Conservation (phyloP, 1,140 invertebrate genomes). For the Maniola jurtina region DNA sequence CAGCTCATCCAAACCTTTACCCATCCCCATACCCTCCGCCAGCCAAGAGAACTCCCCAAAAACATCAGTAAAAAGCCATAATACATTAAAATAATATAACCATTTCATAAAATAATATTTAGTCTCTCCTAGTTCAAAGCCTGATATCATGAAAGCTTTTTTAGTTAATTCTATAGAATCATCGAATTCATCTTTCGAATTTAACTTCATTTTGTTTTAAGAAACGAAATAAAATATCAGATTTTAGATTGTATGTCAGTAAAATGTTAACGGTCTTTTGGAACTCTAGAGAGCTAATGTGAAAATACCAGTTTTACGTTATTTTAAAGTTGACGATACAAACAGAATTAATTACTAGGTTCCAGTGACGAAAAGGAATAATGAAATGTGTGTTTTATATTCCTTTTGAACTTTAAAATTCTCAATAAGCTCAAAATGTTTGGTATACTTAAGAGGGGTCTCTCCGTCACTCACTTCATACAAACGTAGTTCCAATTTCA, state of each 20-base stretch:
- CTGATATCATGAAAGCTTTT: constrained; percentile 11
- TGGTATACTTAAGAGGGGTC: constrained; percentile 20
- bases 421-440: constrained; percentile 9
- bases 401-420: constrained; percentile 19
- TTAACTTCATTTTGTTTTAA: constrained; percentile 5
- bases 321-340: background rate
- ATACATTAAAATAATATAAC: constrained; percentile 38
- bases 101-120: constrained; percentile 3
- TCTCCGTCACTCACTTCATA: too few species aligned
- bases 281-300: constrained; percentile 9
- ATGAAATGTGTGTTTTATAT: constrained; percentile 21
- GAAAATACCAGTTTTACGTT: background rate
- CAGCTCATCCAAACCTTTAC: constrained; percentile 40
- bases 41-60: constrained; percentile 41
- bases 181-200: constrained; percentile 16
- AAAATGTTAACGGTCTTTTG: background rate
- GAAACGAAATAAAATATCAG: too few species aligned
- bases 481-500: too few species aligned
- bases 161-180: constrained; percentile 19
- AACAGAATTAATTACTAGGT: constrained; percentile 18
- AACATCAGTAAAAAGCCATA: constrained; percentile 40
- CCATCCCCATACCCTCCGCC: constrained; percentile 33
- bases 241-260: background rate
- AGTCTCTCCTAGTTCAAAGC: constrained; percentile 17
- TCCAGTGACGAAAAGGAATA: constrained; percentile 23